Conservation (phyloP, 2,797 vertebrate genomes). For the Siniperca scherzeri region DNA sequence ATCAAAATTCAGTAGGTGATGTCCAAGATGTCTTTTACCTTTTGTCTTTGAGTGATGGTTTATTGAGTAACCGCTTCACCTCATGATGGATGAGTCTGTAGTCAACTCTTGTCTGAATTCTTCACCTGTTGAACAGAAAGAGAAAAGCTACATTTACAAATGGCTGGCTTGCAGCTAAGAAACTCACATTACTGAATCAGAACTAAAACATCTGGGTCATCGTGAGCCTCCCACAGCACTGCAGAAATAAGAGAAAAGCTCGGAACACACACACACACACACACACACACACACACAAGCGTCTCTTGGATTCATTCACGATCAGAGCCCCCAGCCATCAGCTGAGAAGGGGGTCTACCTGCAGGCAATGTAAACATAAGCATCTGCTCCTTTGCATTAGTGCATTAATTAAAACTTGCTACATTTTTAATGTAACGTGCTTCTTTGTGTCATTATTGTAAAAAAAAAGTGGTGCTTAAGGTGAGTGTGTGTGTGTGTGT, state of each 20-base stretch:
- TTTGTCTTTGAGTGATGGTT: conserved; percentile 32
- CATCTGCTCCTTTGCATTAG: conserved; percentile 24
- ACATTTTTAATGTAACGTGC: not conserved
- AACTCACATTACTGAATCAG: conserved; percentile 63
- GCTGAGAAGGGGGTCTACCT: conserved; percentile 18
- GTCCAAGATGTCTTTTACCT: conserved; percentile 44
- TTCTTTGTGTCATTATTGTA: not conserved
- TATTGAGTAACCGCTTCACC: conserved; percentile 30
- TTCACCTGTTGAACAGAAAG: conserved; percentile 53
- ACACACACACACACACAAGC: not conserved
- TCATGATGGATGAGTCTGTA: not conserved
- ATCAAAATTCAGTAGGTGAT: not conserved
- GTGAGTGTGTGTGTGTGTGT: not conserved
- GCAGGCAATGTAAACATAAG: conserved; percentile 32
- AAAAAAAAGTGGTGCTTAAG: not conserved
- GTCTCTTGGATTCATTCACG: conserved; percentile 21
- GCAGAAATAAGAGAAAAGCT: conserved; percentile 42
- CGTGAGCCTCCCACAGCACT: conserved; percentile 48
- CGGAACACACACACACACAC: conserved; percentile 5
- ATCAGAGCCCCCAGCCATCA: conserved; percentile 11
- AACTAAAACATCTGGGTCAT: conserved; percentile 78
- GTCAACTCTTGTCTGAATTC: conserved; percentile 17
- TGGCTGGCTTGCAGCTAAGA: conserved; percentile 11
- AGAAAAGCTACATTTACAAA: conserved; percentile 35
- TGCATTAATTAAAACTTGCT: conserved; percentile 3